phyloP scores from a whole-genome alignment of 2,797 vertebrate species.

The Notolabrus celidotus region DNA sequence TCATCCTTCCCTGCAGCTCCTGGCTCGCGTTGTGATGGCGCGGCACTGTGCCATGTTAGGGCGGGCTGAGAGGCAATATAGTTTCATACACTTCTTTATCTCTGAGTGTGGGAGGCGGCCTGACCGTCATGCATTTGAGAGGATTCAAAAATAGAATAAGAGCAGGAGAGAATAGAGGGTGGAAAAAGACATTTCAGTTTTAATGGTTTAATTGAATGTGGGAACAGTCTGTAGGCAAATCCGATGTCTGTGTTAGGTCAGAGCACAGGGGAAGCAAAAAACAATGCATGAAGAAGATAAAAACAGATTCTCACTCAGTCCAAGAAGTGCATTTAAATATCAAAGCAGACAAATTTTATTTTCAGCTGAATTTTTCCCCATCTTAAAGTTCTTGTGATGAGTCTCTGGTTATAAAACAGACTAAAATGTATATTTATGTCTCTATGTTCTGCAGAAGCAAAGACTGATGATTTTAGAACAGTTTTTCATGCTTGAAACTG shows the following conservation, averaged over 20 bases:
- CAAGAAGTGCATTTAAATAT: background rate
- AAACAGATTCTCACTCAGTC: background rate
- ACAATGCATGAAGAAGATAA: constrained; percentile 1
- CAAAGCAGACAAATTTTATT: too few relatives aligned
- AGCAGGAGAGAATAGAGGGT: constrained; percentile 5
- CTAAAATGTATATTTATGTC: too few relatives aligned
- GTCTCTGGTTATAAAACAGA: too few relatives aligned
- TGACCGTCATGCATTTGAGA: constrained; percentile 16
- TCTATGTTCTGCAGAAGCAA: too few relatives aligned
- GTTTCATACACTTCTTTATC: constrained; percentile 49
- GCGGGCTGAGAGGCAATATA: constrained; percentile 39
- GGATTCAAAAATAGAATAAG: constrained; percentile 18
- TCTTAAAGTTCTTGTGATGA: too few relatives aligned
- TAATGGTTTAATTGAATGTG: constrained; percentile 38
- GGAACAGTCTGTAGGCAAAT: constrained; percentile 41
- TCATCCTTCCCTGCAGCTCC: constrained; percentile 67
- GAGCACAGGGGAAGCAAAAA: background rate
- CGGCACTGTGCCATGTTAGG: constrained; percentile 49
- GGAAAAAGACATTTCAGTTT: constrained; percentile 39
- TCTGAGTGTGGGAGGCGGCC: constrained; percentile 12
- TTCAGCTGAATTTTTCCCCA: too few relatives aligned
- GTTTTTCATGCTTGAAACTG: too few relatives aligned
- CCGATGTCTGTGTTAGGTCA: constrained; percentile 27
- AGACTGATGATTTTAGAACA: too few relatives aligned
- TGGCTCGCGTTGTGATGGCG: constrained; percentile 35